Percentiles rank a stretch among this genome's conserved stretches.
These are phyloP conservation scores for Percina caprodes DNA, from an alignment of 2,113 vertebrate species.

Conservation along the genomic window DNA sequence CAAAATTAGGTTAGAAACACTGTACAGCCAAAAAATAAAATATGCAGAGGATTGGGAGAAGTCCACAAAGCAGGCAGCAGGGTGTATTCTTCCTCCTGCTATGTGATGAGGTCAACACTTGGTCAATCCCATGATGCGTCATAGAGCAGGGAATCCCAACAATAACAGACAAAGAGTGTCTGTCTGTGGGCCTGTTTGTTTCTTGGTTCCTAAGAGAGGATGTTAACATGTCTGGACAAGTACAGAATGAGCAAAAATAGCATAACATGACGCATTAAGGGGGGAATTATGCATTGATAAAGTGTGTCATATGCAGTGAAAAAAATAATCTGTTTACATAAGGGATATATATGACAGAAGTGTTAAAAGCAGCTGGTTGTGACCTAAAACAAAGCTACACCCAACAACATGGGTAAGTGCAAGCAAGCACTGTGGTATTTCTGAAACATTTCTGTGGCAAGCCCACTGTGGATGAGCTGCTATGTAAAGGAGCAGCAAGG, in stretches of 20 bases:
- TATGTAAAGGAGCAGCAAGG: conserved; percentile 25
- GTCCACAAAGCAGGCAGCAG: not conserved
- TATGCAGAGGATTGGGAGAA: conserved; percentile 7
- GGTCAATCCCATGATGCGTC: conserved; percentile 65
- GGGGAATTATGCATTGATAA: conserved; percentile 22
- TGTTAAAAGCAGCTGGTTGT: conserved; percentile 28
- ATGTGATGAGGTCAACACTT: conserved; percentile 58
- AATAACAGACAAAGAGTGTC: conserved; percentile 34
- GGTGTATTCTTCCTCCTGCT: conserved; percentile 52
- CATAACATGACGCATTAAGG: conserved; percentile 36
- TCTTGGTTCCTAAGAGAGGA: conserved; percentile 60
- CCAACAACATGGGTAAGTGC: not conserved
- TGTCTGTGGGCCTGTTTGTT: conserved; percentile 53
- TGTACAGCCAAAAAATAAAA: conserved; percentile 30
- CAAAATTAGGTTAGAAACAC: conserved; percentile 24
- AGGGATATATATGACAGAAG: conserved; percentile 1
- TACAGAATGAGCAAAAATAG: conserved; percentile 46
- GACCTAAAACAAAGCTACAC: conserved; percentile 3
- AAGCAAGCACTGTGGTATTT: conserved; percentile 13
- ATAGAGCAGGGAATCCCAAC: conserved; percentile 72
- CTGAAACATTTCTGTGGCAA: conserved; percentile 26
- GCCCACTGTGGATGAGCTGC: not conserved
- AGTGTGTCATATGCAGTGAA: not conserved
- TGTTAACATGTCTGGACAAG: conserved; percentile 73
- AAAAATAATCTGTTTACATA: conserved; percentile 35